These are phyloP conservation scores for Malachius bipustulatus DNA, from an alignment of 2,888 invertebrate genomes.

Conservation along the genomic window DNA sequence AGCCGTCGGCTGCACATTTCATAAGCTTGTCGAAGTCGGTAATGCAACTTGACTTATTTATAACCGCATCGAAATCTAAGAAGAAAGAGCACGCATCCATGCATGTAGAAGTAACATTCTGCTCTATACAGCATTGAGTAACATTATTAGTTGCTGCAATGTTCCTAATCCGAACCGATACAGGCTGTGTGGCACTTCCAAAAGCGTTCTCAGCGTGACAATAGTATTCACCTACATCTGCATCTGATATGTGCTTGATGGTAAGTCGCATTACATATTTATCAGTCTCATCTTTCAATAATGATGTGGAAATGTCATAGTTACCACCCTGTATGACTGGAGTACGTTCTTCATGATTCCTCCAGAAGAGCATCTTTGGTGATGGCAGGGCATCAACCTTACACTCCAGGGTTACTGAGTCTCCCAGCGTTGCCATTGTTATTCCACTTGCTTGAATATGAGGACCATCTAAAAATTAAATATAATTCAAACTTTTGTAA, in stretches of 20 bases:
- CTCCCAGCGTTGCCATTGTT: conserved; percentile 64
- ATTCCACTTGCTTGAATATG: conserved; percentile 66
- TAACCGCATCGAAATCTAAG: conserved; percentile 70
- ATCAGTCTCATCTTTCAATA: conserved; percentile 52
- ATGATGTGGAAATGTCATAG: conserved; percentile 50
- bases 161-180: conserved; percentile 57
- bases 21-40: conserved; percentile 75
- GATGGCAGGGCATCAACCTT: conserved; percentile 66
- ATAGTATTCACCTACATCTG: conserved; percentile 69
- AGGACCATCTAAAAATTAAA: conserved; percentile 51
- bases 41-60: conserved; percentile 69
- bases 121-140: conserved; percentile 67
- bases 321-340: conserved; percentile 69
- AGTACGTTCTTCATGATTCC: conserved; percentile 58
- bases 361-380: conserved; percentile 73
- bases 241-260: conserved; percentile 57
- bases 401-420: conserved; percentile 65
- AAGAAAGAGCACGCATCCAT: conserved; percentile 77
- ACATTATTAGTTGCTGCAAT: conserved; percentile 55
- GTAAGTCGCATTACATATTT: conserved; percentile 63
- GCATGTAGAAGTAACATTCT: conserved; percentile 67
- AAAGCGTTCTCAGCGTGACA: conserved; percentile 78
- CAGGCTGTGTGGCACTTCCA: conserved; percentile 59
- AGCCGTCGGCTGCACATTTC: conserved; percentile 73
- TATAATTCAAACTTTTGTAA: conserved; percentile 2